phyloP scores from a whole-genome alignment of 2,797 vertebrate species.

The Protosalanx chinensis region DNA sequence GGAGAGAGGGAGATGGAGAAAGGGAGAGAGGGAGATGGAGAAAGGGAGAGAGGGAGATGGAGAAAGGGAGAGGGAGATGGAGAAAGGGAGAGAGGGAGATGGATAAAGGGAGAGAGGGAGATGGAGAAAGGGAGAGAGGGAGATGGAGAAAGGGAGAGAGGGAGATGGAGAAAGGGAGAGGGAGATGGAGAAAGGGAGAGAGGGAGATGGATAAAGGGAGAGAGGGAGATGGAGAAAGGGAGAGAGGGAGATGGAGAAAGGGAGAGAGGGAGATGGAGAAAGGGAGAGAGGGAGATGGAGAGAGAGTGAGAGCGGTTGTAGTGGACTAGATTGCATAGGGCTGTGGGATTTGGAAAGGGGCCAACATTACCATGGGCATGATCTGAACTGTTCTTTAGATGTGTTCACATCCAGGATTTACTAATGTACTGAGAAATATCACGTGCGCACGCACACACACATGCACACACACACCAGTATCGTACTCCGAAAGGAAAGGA shows the following conservation, averaged over 20 bases:
- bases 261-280: neutral
- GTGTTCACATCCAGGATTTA: neutral
- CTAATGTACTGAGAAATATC: neutral
- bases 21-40: constrained; percentile 3
- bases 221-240: constrained; percentile 10
- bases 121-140: too few relatives aligned
- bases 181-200: constrained; percentile 8
- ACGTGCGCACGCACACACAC: neutral
- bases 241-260: neutral
- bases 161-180: constrained; percentile 6
- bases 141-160: constrained; percentile 5
- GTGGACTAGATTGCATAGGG: neutral
- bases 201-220: constrained; percentile 6
- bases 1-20: constrained; percentile 7
- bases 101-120: too few relatives aligned
- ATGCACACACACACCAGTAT: constrained; percentile 2
- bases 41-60: constrained; percentile 7
- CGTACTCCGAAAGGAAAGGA: constrained; percentile 58
- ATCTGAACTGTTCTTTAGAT: neutral
- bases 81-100: neutral
- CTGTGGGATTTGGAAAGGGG: neutral
- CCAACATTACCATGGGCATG: neutral
- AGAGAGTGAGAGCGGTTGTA: neutral
- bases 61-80: constrained; percentile 1
- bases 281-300: constrained; percentile 4